Base-by-base conservation (phyloP, 2,797 vertebrate genomes). In the Malacoraja senta region DNA sequence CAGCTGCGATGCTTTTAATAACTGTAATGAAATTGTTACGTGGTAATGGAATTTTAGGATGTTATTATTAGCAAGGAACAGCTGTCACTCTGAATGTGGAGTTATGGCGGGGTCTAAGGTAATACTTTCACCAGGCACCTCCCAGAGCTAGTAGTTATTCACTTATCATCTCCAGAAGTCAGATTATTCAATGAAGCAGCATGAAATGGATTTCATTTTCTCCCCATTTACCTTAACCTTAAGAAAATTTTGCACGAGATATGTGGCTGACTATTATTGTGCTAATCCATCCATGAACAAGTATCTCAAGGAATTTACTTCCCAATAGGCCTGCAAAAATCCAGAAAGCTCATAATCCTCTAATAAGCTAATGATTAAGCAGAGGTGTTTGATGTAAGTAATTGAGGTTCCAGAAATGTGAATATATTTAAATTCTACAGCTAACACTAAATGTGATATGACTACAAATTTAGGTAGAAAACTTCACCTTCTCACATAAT, bases 221-320 rank as follows among this genome's bases (percentile, higher is more conserved):
- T 96, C 97, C 96, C 98, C 97, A 98, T 98, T 98, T 98, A 97
- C 97, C 96, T 97, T 97, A 97, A 97, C 97, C 98, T 97, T 98
- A 97, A 97, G 98, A 97, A 97, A 95, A 95, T 98, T 97, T 98
- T 97, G 96, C 97, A 97, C 96, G 96, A 98, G 97, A 98, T 98
- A 98, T 97, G 98, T 98, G 98, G 98, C 97, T 97, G 97, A 97
- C 98, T 97, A 99, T 99, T 98, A 98, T 98, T 97, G 97, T 96
- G 97, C 96, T 98, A 99, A 99, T 99, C 97, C 98, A 99, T 98
- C 98, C 98, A 98, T 99, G 98, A 99, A 98, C 98, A 98, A 98
- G 98, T 98, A 98, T 98, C 98, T 98, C 97, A 95, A 96, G 98
- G 97, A 98, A 98, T 98, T 98, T 98, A 98, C 97, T 97, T 97